Conservation (phyloP, 2,888 invertebrate genomes). For the Ptilodon capucinus region DNA sequence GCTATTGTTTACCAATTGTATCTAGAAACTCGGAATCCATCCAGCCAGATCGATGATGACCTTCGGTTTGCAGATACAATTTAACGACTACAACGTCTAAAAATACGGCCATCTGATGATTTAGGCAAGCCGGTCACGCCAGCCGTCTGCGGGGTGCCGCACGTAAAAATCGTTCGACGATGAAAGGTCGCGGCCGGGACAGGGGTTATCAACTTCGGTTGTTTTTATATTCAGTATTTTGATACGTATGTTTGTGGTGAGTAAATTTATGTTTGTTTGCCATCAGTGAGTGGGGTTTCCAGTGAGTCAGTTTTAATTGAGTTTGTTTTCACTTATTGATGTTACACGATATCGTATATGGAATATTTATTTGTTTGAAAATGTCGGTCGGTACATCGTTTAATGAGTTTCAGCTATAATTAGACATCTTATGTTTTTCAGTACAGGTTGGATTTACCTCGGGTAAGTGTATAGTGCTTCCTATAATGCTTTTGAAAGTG, state of each 20-base stretch:
- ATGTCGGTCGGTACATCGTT: too few species aligned
- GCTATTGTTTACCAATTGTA: background rate
- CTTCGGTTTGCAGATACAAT: slow-evolving; percentile 45
- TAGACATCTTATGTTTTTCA: too few species aligned
- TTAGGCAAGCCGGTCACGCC: slow-evolving; percentile 54
- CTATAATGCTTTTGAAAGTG: too few species aligned
- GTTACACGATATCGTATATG: background rate
- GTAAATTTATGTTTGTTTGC: background rate
- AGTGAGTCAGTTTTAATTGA: background rate
- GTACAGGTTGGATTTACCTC: too few species aligned
- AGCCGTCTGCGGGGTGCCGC: slow-evolving; percentile 25
- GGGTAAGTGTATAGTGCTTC: too few species aligned
- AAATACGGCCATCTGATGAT: slow-evolving; percentile 57
- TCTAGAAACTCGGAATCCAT: background rate
- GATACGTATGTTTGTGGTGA: background rate
- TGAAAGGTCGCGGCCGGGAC: slow-evolving; percentile 23
- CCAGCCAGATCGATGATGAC: slow-evolving; percentile 36
- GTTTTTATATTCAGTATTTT: background rate
- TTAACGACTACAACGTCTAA: slow-evolving; percentile 56
- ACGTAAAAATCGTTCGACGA: slow-evolving; percentile 55
- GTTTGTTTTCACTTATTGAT: background rate
- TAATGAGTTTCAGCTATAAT: too few species aligned
- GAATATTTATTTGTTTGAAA: background rate
- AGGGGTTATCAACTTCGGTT: slow-evolving; percentile 33
- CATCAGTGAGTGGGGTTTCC: background rate